A percentile compares a stretch with the other conserved stretches of the same genome.
These are phyloP conservation scores for Bradysia coprophila DNA, from an alignment of 1,140 invertebrate genomes.

Conservation along the genomic window DNA sequence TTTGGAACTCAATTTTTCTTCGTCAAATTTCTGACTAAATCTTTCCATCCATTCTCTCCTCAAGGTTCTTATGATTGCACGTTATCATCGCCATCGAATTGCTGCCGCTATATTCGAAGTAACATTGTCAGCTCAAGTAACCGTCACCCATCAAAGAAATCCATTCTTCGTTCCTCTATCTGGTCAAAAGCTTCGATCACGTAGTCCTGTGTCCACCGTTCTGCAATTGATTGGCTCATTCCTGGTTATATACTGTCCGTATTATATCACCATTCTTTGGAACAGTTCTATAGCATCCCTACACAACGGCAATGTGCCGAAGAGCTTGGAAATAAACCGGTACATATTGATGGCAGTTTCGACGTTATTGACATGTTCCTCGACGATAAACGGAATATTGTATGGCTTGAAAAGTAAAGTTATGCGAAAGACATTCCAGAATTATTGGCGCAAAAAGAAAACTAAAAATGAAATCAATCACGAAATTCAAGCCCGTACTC, in stretches of 20 bases:
- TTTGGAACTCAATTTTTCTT: no score
- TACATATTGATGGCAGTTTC: slow-evolving; percentile 1
- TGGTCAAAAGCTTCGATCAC: slow-evolving; percentile 34
- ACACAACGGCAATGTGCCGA: slow-evolving; percentile 1
- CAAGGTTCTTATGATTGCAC: slow-evolving; percentile 53
- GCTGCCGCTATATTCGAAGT: slow-evolving; percentile 71
- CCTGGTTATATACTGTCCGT: slow-evolving; percentile 50
- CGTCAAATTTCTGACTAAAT: no score
- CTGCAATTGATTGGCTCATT: slow-evolving; percentile 51
- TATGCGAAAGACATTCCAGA: slow-evolving; percentile 48
- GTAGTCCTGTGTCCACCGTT: slow-evolving; percentile 47
- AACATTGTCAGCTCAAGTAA: slow-evolving; percentile 62
- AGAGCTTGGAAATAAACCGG: neutral
- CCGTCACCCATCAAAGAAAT: slow-evolving; percentile 61
- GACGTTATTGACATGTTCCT: slow-evolving; percentile 39
- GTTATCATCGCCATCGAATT: slow-evolving; percentile 64
- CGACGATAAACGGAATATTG: slow-evolving; percentile 51
- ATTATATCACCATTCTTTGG: slow-evolving; percentile 52
- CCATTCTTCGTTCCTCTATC: slow-evolving; percentile 42
- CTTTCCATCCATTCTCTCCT: neutral
- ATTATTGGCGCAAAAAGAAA: slow-evolving; percentile 62
- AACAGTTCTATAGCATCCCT: slow-evolving; percentile 28
- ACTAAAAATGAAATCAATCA: slow-evolving; percentile 59
- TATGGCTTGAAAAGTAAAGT: slow-evolving; percentile 58
- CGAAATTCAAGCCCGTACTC: slow-evolving; percentile 58